Evolutionary conservation across 2,888 invertebrate species (phyloP).

Genomic region (Conus canariensis): DNA sequence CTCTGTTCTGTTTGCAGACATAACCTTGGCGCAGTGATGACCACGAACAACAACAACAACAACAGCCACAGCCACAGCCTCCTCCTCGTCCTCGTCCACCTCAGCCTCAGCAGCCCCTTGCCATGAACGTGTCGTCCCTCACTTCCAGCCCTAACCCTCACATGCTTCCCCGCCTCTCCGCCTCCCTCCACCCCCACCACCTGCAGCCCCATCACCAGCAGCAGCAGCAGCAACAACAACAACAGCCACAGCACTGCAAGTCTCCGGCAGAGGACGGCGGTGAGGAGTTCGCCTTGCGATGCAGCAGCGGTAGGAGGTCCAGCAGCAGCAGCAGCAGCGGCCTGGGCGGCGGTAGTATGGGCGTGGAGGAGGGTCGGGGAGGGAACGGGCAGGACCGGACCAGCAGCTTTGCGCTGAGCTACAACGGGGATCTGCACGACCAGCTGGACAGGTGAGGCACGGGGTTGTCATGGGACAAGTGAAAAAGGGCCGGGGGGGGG

Average conservation of each 20-base stretch:
- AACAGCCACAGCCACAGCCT: not conserved
- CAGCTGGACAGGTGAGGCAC: slow-evolving; percentile 7
- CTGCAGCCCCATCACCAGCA: slow-evolving; percentile 6
- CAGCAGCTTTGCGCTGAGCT: not conserved
- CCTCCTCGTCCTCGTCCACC: not conserved
- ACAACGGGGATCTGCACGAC: slow-evolving; percentile 13
- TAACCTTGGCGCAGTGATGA: not conserved
- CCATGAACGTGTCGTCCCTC: slow-evolving; percentile 49
- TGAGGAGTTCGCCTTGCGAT: not conserved
- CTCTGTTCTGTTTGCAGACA: too few species aligned
- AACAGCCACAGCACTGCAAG: not conserved
- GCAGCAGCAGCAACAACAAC: slow-evolving; percentile 15
- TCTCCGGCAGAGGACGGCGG: not conserved
- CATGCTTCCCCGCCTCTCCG: slow-evolving; percentile 26
- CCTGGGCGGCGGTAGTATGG: not conserved
- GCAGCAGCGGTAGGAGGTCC: not conserved
- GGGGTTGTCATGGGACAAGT: not conserved
- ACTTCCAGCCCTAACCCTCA: slow-evolving; percentile 31
- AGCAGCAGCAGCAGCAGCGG: slow-evolving; percentile 31
- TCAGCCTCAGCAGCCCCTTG: not conserved
- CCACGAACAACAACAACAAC: not conserved
- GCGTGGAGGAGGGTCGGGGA: not conserved
- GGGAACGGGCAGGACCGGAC: not conserved
- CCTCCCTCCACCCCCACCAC: slow-evolving; percentile 35
- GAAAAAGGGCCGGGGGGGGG: not conserved